These are phyloP conservation scores for Cheilosia soror DNA, from an alignment of 2,888 invertebrate species.

Conservation along the genomic window DNA sequence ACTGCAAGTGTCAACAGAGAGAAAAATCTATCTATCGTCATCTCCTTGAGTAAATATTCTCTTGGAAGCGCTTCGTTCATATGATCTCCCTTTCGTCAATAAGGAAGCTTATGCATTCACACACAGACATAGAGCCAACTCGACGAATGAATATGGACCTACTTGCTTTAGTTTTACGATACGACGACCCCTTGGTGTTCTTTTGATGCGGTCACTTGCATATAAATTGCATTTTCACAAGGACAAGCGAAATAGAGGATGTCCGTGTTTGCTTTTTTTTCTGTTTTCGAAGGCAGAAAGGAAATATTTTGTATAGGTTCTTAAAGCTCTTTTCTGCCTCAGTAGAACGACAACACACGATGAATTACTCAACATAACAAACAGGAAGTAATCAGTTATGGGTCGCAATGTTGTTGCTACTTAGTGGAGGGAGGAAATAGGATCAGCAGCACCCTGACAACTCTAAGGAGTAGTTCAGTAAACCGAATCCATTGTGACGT, in stretches of 20 bases:
- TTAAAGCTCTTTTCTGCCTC: neutral
- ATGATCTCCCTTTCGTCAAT: slow-evolving; percentile 43
- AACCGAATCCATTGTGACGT: slow-evolving; percentile 46
- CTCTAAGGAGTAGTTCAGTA: slow-evolving; percentile 30
- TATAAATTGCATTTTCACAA: slow-evolving; percentile 69
- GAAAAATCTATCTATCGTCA: slow-evolving; percentile 21
- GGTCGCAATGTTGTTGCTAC: slow-evolving; percentile 14
- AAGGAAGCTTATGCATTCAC: slow-evolving; percentile 48
- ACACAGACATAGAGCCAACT: slow-evolving; percentile 5
- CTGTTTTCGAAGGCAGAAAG: slow-evolving; percentile 35
- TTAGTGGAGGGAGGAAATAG: slow-evolving; percentile 9
- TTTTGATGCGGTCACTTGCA: slow-evolving; percentile 71
- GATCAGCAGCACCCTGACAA: slow-evolving; percentile 10
- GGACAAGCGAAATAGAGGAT: slow-evolving; percentile 23
- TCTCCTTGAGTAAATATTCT: slow-evolving; percentile 57
- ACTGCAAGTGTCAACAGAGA: slow-evolving; percentile 53
- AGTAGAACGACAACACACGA: slow-evolving; percentile 13
- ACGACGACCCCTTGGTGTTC: slow-evolving; percentile 47
- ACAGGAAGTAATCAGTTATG: slow-evolving; percentile 68
- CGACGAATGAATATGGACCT: slow-evolving; percentile 25
- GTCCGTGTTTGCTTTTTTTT: slow-evolving; percentile 43
- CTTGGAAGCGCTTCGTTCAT: slow-evolving; percentile 10
- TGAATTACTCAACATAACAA: slow-evolving; percentile 53
- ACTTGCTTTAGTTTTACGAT: neutral
- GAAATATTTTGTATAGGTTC: slow-evolving; percentile 32